Percentiles rank a stretch among this genome's conserved stretches.
These are phyloP conservation scores for Bufotes viridis DNA, from an alignment of 2,797 vertebrate species.

Conservation along the genomic window DNA sequence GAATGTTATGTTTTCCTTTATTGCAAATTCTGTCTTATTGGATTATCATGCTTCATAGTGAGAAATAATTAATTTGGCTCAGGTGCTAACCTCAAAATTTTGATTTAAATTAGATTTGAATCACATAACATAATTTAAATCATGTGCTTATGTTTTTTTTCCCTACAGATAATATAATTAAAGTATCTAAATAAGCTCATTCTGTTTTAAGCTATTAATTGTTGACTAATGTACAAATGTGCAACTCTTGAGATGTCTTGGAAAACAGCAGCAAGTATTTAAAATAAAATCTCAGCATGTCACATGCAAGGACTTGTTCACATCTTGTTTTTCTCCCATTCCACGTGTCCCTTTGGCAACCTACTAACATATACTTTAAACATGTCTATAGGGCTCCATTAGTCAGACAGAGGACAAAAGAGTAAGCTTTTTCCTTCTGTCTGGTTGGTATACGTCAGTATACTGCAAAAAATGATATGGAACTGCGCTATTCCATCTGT, in stretches of 20 bases:
- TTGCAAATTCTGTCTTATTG: constrained; percentile 45
- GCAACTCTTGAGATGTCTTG: background rate
- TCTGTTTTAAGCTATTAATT: background rate
- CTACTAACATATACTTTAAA: too few species aligned
- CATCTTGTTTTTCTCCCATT: too few species aligned
- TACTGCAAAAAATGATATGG: too few species aligned
- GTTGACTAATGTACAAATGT: background rate
- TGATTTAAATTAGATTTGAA: constrained; percentile 51
- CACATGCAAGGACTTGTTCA: too few species aligned
- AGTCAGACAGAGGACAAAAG: too few species aligned
- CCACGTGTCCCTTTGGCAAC: too few species aligned
- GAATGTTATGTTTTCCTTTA: constrained; percentile 37
- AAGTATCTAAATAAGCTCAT: constrained; percentile 4
- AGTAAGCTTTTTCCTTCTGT: too few species aligned
- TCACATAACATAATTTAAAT: constrained; percentile 46
- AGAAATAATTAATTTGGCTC: constrained; percentile 61
- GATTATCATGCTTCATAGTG: constrained; percentile 57
- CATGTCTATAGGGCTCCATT: too few species aligned
- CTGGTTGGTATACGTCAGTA: too few species aligned
- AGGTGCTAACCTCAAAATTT: constrained; percentile 59
- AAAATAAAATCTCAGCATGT: too few species aligned
- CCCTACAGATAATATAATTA: constrained; percentile 24
- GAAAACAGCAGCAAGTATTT: background rate
- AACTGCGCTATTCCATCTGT: too few species aligned
- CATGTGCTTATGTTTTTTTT: constrained; percentile 1